phyloP scores from a whole-genome alignment of 1,140 invertebrate genomes.

The Dreissena rostriformis region DNA sequence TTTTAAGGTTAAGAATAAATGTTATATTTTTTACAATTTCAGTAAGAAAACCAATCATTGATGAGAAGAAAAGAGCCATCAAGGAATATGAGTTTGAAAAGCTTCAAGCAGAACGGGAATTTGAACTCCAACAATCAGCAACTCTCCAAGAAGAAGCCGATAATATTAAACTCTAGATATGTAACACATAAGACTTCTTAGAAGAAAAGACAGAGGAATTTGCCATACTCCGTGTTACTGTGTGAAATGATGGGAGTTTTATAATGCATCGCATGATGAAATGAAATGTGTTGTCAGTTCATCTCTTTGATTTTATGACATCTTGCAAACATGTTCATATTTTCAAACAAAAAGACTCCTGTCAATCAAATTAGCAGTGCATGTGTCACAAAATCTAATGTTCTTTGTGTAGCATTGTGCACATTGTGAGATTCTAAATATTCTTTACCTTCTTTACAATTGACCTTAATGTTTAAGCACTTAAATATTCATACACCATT shows the following conservation, averaged over 20 bases:
- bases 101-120: constrained; percentile 29
- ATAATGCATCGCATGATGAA: not conserved
- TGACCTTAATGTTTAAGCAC: too few relatives aligned
- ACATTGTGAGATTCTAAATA: too few relatives aligned
- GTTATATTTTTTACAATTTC: constrained; percentile 1
- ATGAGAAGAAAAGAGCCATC: constrained; percentile 14
- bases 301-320: not conserved
- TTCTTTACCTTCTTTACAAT: too few relatives aligned
- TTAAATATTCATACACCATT: too few relatives aligned
- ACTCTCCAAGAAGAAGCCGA: constrained; percentile 20
- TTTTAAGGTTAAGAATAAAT: not conserved
- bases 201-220: not conserved
- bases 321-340: not conserved
- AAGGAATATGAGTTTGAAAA: constrained; percentile 9
- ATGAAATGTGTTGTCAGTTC: not conserved
- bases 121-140: not conserved
- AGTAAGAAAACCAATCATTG: constrained; percentile 23
- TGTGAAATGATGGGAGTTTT: not conserved
- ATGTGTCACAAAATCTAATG: too few relatives aligned
- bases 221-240: too few relatives aligned
- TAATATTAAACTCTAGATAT: not conserved
- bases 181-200: not conserved
- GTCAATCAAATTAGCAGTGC: too few relatives aligned
- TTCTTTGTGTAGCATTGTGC: too few relatives aligned
- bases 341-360: not conserved